phyloP scores from a whole-genome alignment of 1,140 invertebrate genomes.

The Brachionus asplanchnoidis region DNA sequence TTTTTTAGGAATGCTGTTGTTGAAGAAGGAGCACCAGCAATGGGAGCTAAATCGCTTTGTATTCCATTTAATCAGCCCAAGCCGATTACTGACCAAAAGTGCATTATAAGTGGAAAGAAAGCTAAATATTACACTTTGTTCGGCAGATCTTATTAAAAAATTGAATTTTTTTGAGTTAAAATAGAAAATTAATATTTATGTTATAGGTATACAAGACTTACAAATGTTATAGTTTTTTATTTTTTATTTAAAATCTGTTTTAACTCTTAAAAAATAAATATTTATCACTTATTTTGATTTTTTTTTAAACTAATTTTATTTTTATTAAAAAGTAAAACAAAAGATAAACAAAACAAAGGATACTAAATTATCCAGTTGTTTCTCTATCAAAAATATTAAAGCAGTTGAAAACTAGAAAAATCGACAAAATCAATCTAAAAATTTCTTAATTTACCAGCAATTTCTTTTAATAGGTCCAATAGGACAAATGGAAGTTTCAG shows the following conservation, averaged over 20 bases:
- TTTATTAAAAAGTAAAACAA: too few relatives aligned
- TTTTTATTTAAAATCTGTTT: neutral
- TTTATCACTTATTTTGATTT: neutral
- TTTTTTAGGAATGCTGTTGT: slow-evolving; percentile 58
- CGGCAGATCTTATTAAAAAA: slow-evolving; percentile 81
- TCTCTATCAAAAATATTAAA: too few relatives aligned
- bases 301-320: too few relatives aligned
- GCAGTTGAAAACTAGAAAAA: too few relatives aligned
- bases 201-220: neutral
- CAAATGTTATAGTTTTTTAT: neutral
- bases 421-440: too few relatives aligned
- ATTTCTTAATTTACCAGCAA: too few relatives aligned
- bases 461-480: too few relatives aligned
- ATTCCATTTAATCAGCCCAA: slow-evolving; percentile 71
- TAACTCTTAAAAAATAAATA: neutral
- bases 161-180: neutral
- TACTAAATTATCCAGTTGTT: too few relatives aligned
- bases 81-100: slow-evolving; percentile 65
- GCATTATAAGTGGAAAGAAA: slow-evolving; percentile 74
- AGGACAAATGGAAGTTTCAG: too few relatives aligned
- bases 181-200: neutral
- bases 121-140: slow-evolving; percentile 80
- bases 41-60: slow-evolving; percentile 81
- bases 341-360: too few relatives aligned
- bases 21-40: slow-evolving; percentile 76